Conservation (phyloP, 2,888 invertebrate species). For the Sphinx pinastri region DNA sequence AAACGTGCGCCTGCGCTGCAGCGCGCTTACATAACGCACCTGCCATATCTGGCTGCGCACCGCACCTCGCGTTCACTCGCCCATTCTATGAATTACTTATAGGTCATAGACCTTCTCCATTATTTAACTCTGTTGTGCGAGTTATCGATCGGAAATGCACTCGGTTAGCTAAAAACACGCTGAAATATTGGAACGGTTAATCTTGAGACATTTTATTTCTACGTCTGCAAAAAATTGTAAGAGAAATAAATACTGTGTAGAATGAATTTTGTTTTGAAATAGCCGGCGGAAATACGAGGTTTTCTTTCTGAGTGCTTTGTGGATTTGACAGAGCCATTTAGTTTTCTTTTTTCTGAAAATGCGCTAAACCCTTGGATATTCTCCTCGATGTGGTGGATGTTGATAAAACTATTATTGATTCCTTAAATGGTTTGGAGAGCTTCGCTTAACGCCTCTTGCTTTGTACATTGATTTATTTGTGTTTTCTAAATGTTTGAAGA, state of each 20-base stretch:
- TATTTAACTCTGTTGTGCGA: constrained; percentile 66
- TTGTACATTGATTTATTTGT: no score
- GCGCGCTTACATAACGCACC: constrained; percentile 81
- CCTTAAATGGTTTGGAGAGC: constrained; percentile 62
- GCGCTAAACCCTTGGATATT: constrained; percentile 66
- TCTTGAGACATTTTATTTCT: constrained; percentile 37
- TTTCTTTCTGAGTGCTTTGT: constrained; percentile 31
- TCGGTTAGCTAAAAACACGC: constrained; percentile 20
- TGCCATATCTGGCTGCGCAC: constrained; percentile 78
- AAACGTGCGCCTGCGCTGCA: constrained; percentile 57
- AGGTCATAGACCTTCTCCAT: constrained; percentile 79
- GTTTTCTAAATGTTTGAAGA: no score
- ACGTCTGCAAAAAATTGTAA: constrained; percentile 48
- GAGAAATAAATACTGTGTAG: constrained; percentile 59
- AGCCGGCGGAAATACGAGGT: constrained; percentile 53
- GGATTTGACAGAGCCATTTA: constrained; percentile 45
- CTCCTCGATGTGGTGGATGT: constrained; percentile 50
- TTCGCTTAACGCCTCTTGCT: constrained; percentile 34
- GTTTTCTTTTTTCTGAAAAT: constrained; percentile 61
- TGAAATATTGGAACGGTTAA: constrained; percentile 14
- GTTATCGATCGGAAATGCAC: constrained; percentile 45
- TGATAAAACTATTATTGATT: constrained; percentile 66
- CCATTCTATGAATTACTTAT: constrained; percentile 82
- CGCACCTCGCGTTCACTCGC: constrained; percentile 79
- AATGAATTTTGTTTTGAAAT: constrained; percentile 49